Base-by-base conservation (phyloP, 2,888 invertebrate species). In the Drosophila antonietae region DNA sequence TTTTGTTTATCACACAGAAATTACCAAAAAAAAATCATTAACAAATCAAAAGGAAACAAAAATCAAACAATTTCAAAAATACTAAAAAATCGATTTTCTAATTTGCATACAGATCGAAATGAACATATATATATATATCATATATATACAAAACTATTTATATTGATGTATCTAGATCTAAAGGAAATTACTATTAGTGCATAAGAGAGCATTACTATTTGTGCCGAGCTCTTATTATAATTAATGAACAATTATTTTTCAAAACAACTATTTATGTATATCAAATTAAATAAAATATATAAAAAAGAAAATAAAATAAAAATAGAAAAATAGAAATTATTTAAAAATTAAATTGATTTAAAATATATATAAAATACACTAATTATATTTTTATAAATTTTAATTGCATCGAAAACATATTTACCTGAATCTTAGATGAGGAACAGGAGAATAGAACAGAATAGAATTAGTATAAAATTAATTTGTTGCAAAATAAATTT, bases 171-270 rank as follows among this genome's bases (percentile, higher is more conserved):
- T 66, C 39, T 47, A 68, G 55, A 72, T 73, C 68, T 73, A 67
- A 70, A 49, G 65, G 28, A 57, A 57, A 80, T 64, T 72, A 82
- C 89, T 83, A 83, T 77, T 87, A 89, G 87, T 64, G 23, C 53
- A 52, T 86, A 72, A 69, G 52, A 68, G 83, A 83, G 77, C 81
- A 88, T 73, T 72, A 88, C 88, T 85, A 88, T 76, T 80, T 66
- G 71, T 70, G 80, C 80, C 76, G 73, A 73, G 89, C 87, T 83
- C 89, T 69, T 37, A 52, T 69, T 75, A 53, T 57, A 51, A 75
- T 33, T 72, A 66, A 59, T 47, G 64, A 37, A 49, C 44, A 65
- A 46, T 75, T 72, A 83, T 70, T 81, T 87, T 81, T 66, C 68
- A 73, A 49, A 49, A 53, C 55, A 63, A 69, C 33, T 81, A 68